These are phyloP conservation scores for Neoniphon sammara DNA, from an alignment of 2,797 vertebrate genomes.

Conservation along the genomic window DNA sequence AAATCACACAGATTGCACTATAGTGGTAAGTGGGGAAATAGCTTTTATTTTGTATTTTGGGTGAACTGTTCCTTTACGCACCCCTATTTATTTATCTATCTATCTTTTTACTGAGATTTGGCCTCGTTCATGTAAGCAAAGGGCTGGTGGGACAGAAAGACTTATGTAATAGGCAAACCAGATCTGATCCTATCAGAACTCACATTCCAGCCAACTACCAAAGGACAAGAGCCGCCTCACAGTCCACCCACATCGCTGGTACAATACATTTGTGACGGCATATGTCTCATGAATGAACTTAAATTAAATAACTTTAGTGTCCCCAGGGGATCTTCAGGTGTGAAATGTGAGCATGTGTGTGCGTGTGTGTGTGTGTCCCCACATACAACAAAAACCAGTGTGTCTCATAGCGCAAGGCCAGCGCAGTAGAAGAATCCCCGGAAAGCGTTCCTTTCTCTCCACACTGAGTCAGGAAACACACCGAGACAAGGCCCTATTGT, in stretches of 20 bases:
- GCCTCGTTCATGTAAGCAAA: not conserved
- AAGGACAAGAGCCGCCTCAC: slow-evolving; percentile 20
- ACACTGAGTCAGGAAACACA: slow-evolving; percentile 63
- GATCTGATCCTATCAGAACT: slow-evolving; percentile 37
- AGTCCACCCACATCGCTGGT: slow-evolving; percentile 38
- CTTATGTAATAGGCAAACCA: slow-evolving; percentile 32
- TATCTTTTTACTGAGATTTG: not conserved
- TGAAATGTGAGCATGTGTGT: slow-evolving; percentile 25
- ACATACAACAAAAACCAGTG: too few species aligned
- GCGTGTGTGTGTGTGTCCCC: too few species aligned
- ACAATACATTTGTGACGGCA: slow-evolving; percentile 20
- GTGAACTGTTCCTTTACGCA: too few species aligned
- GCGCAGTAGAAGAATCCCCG: slow-evolving; percentile 68
- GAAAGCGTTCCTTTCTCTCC: slow-evolving; percentile 70
- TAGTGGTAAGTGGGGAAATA: too few species aligned
- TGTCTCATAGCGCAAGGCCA: slow-evolving; percentile 42
- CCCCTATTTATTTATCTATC: too few species aligned
- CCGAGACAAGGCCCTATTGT: slow-evolving; percentile 64
- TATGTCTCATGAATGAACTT: slow-evolving; percentile 41
- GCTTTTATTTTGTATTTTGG: too few species aligned
- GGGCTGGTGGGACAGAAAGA: not conserved
- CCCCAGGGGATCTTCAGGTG: slow-evolving; percentile 21
- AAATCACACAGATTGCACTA: too few species aligned
- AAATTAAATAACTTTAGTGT: slow-evolving; percentile 43
- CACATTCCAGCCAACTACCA: not conserved